Conservation (phyloP, 1,140 invertebrate genomes). For the Caerostris darwini region DNA sequence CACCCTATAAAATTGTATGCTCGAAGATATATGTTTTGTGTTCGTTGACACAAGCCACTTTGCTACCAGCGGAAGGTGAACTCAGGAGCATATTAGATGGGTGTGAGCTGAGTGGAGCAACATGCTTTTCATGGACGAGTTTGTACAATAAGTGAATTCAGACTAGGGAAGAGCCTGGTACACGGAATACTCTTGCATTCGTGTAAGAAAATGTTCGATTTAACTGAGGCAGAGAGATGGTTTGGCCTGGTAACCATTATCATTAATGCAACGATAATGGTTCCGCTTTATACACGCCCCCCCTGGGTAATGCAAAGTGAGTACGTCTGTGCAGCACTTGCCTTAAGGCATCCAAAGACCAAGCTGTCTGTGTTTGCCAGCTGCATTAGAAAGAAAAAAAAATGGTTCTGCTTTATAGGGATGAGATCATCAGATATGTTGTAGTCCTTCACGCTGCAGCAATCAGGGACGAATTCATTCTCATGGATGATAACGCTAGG, state of each 20-base stretch:
- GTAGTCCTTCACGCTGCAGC: neutral
- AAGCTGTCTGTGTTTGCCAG: too few relatives aligned
- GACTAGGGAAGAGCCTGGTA: neutral
- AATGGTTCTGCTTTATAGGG: neutral
- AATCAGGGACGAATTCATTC: too few relatives aligned
- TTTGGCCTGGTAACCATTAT: neutral
- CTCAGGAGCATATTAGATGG: neutral
- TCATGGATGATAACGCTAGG: conserved; percentile 54
- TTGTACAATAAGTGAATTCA: neutral
- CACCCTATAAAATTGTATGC: neutral
- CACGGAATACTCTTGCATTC: neutral
- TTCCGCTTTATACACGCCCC: too few relatives aligned
- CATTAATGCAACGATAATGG: neutral
- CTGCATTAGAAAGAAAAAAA: too few relatives aligned
- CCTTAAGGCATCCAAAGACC: too few relatives aligned
- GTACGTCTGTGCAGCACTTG: too few relatives aligned
- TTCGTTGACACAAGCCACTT: neutral
- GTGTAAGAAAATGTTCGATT: too few relatives aligned
- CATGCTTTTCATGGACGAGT: neutral
- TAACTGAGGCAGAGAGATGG: neutral
- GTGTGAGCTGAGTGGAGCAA: neutral
- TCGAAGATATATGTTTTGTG: neutral
- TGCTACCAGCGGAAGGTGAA: neutral
- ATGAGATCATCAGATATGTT: neutral
- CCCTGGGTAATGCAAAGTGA: too few relatives aligned